Evolutionary conservation across 2,113 vertebrate genomes (phyloP).

Genomic region (Benitochromis conjunctus): DNA sequence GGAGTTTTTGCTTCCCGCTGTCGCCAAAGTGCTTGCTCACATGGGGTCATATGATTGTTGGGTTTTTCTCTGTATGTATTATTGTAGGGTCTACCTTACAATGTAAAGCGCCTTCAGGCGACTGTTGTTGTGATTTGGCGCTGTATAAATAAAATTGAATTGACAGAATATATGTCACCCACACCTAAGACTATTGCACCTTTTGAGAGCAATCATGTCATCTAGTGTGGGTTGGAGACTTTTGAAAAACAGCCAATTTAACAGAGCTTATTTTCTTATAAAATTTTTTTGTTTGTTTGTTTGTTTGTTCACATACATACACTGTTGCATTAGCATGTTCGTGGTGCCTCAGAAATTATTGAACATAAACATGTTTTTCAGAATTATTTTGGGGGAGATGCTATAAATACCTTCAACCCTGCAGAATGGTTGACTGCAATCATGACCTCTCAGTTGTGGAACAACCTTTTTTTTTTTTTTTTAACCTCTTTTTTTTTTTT

Average conservation of each 20-base stretch:
- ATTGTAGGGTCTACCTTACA: not conserved
- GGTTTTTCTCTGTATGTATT: not conserved
- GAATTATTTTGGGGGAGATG: not conserved
- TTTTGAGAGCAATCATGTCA: not conserved
- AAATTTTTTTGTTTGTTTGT: not conserved
- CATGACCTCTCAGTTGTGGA: not conserved
- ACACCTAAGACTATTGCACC: not conserved
- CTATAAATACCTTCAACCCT: not conserved
- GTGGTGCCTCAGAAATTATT: not conserved
- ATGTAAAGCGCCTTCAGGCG: not conserved
- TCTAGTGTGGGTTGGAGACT: not conserved
- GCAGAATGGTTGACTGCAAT: not conserved
- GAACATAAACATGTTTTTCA: not conserved
- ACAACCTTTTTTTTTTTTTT: not conserved
- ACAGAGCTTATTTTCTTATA: not conserved
- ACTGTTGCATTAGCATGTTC: not conserved
- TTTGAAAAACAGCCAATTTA: not conserved
- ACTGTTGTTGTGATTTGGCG: not conserved
- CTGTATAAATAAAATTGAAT: not conserved
- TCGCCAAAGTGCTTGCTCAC: fast-evolving
- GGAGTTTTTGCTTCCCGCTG: not conserved
- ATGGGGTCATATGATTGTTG: not conserved
- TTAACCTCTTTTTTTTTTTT: not conserved
- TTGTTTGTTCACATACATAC: not conserved
- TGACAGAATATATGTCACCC: not conserved